Evolutionary conservation across 2,888 invertebrate genomes (phyloP).

Genomic region (Cepaea hortensis): DNA sequence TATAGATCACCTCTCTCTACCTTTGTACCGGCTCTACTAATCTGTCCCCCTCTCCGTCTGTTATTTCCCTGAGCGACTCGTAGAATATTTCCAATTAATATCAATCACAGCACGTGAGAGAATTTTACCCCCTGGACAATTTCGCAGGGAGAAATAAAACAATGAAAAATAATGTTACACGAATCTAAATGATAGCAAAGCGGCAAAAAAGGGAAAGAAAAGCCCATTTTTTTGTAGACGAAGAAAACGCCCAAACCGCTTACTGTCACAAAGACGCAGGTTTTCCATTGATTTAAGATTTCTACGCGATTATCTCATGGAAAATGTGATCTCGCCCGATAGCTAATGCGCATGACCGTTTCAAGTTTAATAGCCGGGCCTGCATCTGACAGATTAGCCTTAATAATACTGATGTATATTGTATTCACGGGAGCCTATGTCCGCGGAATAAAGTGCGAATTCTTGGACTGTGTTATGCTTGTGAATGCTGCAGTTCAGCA

Average conservation of each 20-base stretch:
- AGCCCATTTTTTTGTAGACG: neutral
- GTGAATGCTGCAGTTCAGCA: neutral
- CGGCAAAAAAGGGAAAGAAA: too few species aligned
- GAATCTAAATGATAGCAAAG: neutral
- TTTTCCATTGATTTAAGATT: conserved; percentile 18
- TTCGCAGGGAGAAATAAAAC: neutral
- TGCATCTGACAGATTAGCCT: conserved; percentile 20
- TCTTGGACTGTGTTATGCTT: neutral
- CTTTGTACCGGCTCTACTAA: too few species aligned
- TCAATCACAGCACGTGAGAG: neutral
- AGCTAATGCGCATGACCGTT: conserved; percentile 6
- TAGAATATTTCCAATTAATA: neutral
- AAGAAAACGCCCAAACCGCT: conserved; percentile 22
- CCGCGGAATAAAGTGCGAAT: neutral
- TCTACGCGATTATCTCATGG: neutral
- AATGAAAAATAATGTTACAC: neutral
- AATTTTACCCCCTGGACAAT: neutral
- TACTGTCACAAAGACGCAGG: conserved; percentile 26
- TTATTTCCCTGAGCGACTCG: neutral
- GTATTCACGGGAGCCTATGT: neutral
- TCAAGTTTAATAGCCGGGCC: conserved; percentile 4
- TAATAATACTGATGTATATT: conserved; percentile 8
- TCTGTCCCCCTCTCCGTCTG: too few species aligned
- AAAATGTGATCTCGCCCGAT: neutral
- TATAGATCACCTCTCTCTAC: too few species aligned